Base-by-base conservation (phyloP, 1,140 invertebrate species). In the Drosophila pachea region DNA sequence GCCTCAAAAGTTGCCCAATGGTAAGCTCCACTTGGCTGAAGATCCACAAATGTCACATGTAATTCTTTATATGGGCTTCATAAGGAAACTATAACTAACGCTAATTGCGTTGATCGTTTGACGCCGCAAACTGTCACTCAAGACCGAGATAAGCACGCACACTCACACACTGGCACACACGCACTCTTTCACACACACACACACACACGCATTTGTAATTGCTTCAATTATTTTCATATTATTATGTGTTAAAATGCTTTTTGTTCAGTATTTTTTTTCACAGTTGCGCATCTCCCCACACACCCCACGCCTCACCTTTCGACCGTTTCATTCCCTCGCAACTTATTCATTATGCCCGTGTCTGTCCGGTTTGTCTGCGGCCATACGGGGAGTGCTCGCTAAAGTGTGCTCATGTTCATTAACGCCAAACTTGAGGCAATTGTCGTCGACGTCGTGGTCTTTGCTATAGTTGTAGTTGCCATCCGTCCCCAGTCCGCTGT, bases 171-270 rank as follows among this genome's bases (percentile, higher is more conserved):
- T 32, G 4, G 40, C 53, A 55, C 35, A 38, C 33, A 55, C 40
- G 6, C 14, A 40, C 53, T 11, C 35, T 22, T 7, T 9, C n/a
- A 40, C 22, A 56, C 9, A 32, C 36, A 31, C 29, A 7, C 4
- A 47, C 43, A 59, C 29, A 48, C 31, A 45, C 54, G 11, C 32
- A n/a, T 70, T 61, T 68, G 64, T 86, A 86, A 86, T 86, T 86
- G 81, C 81, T 78, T 86, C 77, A 86, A 86, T 86, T 86, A 86
- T 81, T 86, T 86, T 86, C 70, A 81, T 86, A 86, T 86, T 86
- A 86, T 86, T 81, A 86, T 86, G 78, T 77, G 82, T 68, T 86
- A 86, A 86, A 86, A 66, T 73, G 68, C 74, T 77, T 86, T 86
- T 86, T 86, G 82, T 73, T 76, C 81, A 71, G 50, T 45, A 45